Evolutionary conservation across 2,888 invertebrate genomes (phyloP).

Genomic region (Dorcus parallelipipedus): DNA sequence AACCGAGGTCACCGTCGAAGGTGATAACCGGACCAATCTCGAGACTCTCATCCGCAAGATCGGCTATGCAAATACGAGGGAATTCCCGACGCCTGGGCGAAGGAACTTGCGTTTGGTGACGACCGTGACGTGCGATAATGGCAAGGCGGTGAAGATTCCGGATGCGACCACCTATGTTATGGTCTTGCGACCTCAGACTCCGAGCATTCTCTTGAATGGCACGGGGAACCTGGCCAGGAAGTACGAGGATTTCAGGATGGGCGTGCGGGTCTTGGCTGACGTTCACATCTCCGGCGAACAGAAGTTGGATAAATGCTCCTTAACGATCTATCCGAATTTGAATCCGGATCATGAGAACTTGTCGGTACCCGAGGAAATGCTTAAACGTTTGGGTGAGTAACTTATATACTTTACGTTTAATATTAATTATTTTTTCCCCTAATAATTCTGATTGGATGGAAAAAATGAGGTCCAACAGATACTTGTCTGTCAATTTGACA

Average conservation of each 20-base stretch:
- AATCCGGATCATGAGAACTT: slow-evolving; percentile 95
- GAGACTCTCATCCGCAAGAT: slow-evolving; percentile 82
- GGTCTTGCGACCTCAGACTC: slow-evolving; percentile 82
- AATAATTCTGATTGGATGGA: too few species aligned
- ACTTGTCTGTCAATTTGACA: too few species aligned
- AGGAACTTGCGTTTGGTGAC: slow-evolving; percentile 81
- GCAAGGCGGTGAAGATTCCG: slow-evolving; percentile 69
- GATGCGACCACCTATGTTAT: slow-evolving; percentile 82
- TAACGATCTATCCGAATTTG: slow-evolving; percentile 90
- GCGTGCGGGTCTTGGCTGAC: slow-evolving; percentile 86
- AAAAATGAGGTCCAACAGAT: too few species aligned
- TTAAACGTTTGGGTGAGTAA: slow-evolving; percentile 62
- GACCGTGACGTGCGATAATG: slow-evolving; percentile 72
- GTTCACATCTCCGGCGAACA: slow-evolving; percentile 71
- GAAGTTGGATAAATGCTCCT: slow-evolving; percentile 87
- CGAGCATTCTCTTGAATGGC: slow-evolving; percentile 79
- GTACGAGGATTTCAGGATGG: slow-evolving; percentile 80
- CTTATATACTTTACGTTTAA: background rate
- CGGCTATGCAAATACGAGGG: slow-evolving; percentile 87
- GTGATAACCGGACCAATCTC: slow-evolving; percentile 85
- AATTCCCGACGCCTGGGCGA: slow-evolving; percentile 92
- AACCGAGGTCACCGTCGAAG: slow-evolving; percentile 88
- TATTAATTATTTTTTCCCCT: too few species aligned
- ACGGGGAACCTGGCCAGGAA: slow-evolving; percentile 78
- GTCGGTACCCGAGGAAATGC: slow-evolving; percentile 68